Percentiles rank a stretch among this genome's conserved stretches.
These are phyloP conservation scores for Chymomyza amoena DNA, from an alignment of 2,888 invertebrate species.

Conservation along the genomic window DNA sequence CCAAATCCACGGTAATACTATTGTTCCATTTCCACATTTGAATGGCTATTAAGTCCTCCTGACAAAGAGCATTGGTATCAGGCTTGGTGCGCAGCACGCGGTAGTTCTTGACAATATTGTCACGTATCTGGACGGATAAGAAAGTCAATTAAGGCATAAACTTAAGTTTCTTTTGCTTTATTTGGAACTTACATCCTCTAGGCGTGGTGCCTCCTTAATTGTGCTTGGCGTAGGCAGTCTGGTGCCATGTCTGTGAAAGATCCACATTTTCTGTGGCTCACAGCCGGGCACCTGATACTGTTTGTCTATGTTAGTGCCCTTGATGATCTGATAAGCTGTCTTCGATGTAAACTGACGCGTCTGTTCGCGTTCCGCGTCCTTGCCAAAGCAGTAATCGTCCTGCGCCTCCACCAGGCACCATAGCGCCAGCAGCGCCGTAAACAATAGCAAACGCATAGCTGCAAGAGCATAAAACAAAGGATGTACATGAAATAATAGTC, in stretches of 20 bases:
- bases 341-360: slow-evolving; percentile 83
- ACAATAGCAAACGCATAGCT: slow-evolving; percentile 53
- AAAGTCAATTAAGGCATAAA: not conserved
- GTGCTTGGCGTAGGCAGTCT: slow-evolving; percentile 82
- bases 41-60: slow-evolving; percentile 83
- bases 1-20: slow-evolving; percentile 81
- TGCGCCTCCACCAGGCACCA: slow-evolving; percentile 48
- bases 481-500: slow-evolving; percentile 41
- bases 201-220: slow-evolving; percentile 80
- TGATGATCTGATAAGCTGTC: slow-evolving; percentile 87
- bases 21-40: slow-evolving; percentile 84
- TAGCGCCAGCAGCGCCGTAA: slow-evolving; percentile 47
- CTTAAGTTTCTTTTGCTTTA: not conserved
- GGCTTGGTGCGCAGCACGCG: slow-evolving; percentile 79
- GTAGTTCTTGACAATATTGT: slow-evolving; percentile 84
- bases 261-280: slow-evolving; percentile 86
- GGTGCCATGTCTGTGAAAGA: slow-evolving; percentile 85
- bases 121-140: slow-evolving; percentile 73
- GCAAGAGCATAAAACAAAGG: slow-evolving; percentile 13
- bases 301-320: slow-evolving; percentile 80
- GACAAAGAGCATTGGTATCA: slow-evolving; percentile 83
- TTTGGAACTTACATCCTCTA: slow-evolving; percentile 80
- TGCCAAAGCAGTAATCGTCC: slow-evolving; percentile 75
- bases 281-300: slow-evolving; percentile 85
- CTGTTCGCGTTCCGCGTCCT: slow-evolving; percentile 73